phyloP scores from a whole-genome alignment of 2,888 invertebrate species.

The Thymelicus acteon region DNA sequence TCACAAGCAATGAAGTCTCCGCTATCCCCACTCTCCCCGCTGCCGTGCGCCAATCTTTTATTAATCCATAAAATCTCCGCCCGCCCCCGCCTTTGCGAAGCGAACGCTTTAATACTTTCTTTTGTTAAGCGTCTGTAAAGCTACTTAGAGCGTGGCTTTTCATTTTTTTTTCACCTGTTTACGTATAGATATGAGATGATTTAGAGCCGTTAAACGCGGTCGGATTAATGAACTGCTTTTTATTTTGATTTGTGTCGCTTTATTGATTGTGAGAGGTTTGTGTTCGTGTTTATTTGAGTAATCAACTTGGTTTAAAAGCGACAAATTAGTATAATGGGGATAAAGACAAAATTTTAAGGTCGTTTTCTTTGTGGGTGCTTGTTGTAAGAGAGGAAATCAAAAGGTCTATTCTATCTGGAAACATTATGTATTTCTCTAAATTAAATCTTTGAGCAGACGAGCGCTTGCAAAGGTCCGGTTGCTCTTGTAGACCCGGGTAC shows the following conservation, averaged over 20 bases:
- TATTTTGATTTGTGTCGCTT: not conserved
- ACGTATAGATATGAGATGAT: not conserved
- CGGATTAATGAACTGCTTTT: not conserved
- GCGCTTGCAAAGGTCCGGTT: no score
- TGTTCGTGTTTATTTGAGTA: no score
- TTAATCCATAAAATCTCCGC: conserved; percentile 63
- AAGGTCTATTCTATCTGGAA: no score
- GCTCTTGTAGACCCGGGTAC: no score
- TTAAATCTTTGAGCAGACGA: no score
- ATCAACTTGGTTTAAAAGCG: no score
- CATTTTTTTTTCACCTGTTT: conserved; percentile 9
- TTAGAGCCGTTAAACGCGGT: not conserved
- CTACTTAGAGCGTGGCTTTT: conserved; percentile 21
- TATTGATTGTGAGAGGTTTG: not conserved
- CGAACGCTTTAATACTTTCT: conserved; percentile 24
- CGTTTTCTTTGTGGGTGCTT: no score
- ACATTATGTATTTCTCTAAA: no score
- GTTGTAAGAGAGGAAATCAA: no score
- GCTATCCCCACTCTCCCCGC: conserved; percentile 40
- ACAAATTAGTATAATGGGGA: no score
- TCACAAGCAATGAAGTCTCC: not conserved
- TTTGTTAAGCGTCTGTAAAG: conserved; percentile 22
- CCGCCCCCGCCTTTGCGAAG: not conserved
- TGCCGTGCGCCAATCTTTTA: conserved; percentile 52
- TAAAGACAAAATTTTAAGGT: no score